Evolutionary conservation across 1,140 invertebrate species (phyloP), one percentile per base, ranked within the genome.

Genomic region (Conus betulinus): DNA sequence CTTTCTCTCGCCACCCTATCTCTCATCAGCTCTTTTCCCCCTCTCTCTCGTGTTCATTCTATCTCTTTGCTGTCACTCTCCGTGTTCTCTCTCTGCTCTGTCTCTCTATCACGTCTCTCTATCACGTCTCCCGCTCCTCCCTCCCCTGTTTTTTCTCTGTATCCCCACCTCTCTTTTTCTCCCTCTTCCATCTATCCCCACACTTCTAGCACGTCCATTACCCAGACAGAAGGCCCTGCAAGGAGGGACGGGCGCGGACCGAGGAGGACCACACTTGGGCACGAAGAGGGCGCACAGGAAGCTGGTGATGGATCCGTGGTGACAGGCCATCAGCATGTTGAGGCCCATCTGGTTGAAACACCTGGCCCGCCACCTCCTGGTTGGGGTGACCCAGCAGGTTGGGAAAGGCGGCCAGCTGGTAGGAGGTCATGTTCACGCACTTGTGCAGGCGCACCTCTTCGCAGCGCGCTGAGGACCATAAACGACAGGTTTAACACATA

Each of bases 211-310:
- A 39, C 39, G 39, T 39, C 39, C 39, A 39, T 88, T 83, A 90
- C 89, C 90, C 78, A 89, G 11, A 85, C 92, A 93, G 74, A 90
- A 93, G 6, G 79, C 81, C 25, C 87, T 82, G 85, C 92, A 93
- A 20, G 92, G 92, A 10, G 91, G 91, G 23, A 92, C 89, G 17
- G 87, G 87, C 63, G 83, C 82, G 17, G 89, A 85, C 76, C 89
- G 82, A 60, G n/a, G n/a, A n/a, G 57, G 57, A 27, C 76, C 74
- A 87, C 92, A 93, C 51, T 91, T 89, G 5, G 92, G 92, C 5
- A 88, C 87, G 82, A 89, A 90, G 2, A 90, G 84, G 17, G 89
- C 87, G 85, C 92, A 93, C 76, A 89, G 91, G 53, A 92, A 93
- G n/a, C 89, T 86, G 10, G 5, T 88, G 20, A 84, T 57, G 84